These are phyloP conservation scores for Empis livida DNA, from an alignment of 2,888 invertebrate species.

Conservation along the genomic window DNA sequence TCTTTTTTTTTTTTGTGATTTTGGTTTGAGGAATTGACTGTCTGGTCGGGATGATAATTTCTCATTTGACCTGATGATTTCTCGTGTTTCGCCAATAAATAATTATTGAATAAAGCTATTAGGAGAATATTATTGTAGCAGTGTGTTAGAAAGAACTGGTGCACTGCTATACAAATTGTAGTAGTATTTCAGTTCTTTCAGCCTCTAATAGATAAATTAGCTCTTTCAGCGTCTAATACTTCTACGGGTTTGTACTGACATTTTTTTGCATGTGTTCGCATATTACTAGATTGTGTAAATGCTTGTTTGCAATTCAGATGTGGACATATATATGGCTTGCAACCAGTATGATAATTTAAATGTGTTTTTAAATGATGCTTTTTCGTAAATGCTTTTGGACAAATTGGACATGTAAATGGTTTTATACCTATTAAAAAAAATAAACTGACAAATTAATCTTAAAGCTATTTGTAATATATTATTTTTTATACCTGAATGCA, in stretches of 20 bases:
- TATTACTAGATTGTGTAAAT: slow-evolving; percentile 76
- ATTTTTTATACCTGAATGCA: slow-evolving; percentile 61
- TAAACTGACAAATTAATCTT: slow-evolving; percentile 13
- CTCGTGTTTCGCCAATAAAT: too few species aligned
- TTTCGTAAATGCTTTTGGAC: slow-evolving; percentile 66
- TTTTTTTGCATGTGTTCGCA: slow-evolving; percentile 75
- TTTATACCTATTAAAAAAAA: slow-evolving; percentile 49
- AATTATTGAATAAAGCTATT: too few species aligned
- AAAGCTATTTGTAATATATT: not conserved
- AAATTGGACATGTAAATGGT: slow-evolving; percentile 49
- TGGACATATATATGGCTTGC: slow-evolving; percentile 64
- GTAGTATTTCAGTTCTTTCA: too few species aligned
- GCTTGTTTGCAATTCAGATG: slow-evolving; percentile 54
- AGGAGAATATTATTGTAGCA: too few species aligned
- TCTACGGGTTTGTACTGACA: slow-evolving; percentile 38
- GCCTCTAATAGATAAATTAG: too few species aligned
- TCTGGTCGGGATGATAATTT: too few species aligned
- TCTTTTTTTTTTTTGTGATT: too few species aligned
- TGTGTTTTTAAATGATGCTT: slow-evolving; percentile 77
- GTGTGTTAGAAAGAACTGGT: too few species aligned
- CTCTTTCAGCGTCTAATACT: too few species aligned
- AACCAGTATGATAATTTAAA: slow-evolving; percentile 71
- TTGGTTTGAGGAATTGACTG: too few species aligned
- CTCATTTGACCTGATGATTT: too few species aligned
- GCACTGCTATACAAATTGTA: too few species aligned